Evolutionary conservation across 2,797 vertebrate genomes (phyloP), one percentile per base, ranked within the genome.

Genomic region (Mastacembelus armatus): DNA sequence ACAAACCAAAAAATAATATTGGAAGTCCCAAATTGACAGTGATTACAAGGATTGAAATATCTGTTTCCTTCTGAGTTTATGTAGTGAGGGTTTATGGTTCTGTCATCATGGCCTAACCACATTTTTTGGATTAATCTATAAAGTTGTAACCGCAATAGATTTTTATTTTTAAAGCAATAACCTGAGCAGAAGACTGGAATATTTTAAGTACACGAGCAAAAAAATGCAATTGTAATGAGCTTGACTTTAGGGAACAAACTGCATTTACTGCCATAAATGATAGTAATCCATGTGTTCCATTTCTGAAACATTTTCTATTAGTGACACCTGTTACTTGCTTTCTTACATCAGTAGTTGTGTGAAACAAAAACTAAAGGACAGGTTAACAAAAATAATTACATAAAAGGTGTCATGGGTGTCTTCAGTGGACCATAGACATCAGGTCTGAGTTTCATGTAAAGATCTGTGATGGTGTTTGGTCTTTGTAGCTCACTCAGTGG

Each of bases 251-350:
- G 84, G 79, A 84, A 85, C 76, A 83, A 85, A 67, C 61, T 74
- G 85, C 86, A 49, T 83, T 82, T 78, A 87, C 88, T 89, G 84
- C 86, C 88, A 83, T 84, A 81, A 51, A 7, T 60, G 74, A 69
- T 14, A 22, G 5, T 64, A 60, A 59, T 49, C 29, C 52, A 12
- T 27, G 68, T 4, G 38, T 63, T 74, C 29, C 30, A 68, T 8
- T 71, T 82, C 74, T 49, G 16, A 60, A 59, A 32, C 24, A 22
- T 81, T 85, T 87, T 84, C 39, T 86, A 68, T 48, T 48, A 58
- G 44, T 66, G 38, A 63, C 66, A 68, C 50, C 44, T 48, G 45
- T 67, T 49, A 49, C 45, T 73, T 69, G 40, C 59, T 85, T 81
- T 76, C 62, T 50, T 56, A 51, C 5, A 10, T 57, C 67, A 52